Base-by-base conservation (phyloP, 2,113 vertebrate genomes). In the Mastomys natalensis region DNA sequence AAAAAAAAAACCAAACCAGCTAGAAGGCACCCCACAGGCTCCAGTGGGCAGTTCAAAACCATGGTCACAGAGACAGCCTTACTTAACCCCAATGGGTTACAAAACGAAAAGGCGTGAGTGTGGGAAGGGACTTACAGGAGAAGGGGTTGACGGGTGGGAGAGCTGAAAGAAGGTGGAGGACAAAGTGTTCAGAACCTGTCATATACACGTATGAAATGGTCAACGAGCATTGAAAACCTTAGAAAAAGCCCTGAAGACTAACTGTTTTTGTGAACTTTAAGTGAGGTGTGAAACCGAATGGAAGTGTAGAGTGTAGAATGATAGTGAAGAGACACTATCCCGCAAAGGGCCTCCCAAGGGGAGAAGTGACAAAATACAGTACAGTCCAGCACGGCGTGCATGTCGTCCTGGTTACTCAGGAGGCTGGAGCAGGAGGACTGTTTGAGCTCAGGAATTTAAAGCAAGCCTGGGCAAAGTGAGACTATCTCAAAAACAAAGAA, bases 321-420 rank as follows among this genome's bases (percentile, higher is more conserved):
- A 81, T 81, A 48, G 78, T 91, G 16, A 89, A 95, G 37, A 11
- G 21, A 94, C 48, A 94, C 19, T 80, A 15, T 22, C 21, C 90
- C 22, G 34, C 19, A 85, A 22, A 89, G 72, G 5, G 76, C 72
- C 76, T 73, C 24, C 82, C 37, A 89, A 92, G 68, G 60, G 16
- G 51, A 82, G 87, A 77, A 68, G 37, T 48, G 34, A 60, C 0
- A 93, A 37, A 19, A n/a, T 72, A 40, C 10, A 40, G 7, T n/a
- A n/a, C 29, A 60, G 22, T 34, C n/a, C 3, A 4, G n/a, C 34
- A 10, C 31, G 13, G 31, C 11, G 15, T 70, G 16, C 3, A 1
- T 53, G 53, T 73, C 0, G 31, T 74, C 22, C 43, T 43, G 26
- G 31, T 82, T 21, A 31, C 43, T 76, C 43, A 22, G 43, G 81